Conservation (phyloP, 2,113 vertebrate species). For the Ondatra zibethicus region DNA sequence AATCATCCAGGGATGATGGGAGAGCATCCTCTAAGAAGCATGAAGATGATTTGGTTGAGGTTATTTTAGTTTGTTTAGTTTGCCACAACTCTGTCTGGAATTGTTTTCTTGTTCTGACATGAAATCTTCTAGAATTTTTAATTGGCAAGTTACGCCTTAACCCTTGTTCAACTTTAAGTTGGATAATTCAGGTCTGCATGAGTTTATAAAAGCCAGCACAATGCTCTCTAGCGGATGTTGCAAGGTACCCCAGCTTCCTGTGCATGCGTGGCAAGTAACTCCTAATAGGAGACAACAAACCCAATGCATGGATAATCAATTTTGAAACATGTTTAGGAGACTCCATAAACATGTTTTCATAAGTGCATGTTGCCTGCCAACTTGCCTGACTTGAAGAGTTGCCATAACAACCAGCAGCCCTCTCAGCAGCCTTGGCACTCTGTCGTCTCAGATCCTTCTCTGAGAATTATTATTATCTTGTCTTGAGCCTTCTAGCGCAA, state of each 20-base stretch:
- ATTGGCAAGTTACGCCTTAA: neutral
- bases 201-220: neutral
- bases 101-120: neutral
- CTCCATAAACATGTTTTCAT: conserved; percentile 66
- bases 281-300: conserved; percentile 66
- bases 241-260: conserved; percentile 35
- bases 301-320: conserved; percentile 69
- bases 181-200: neutral
- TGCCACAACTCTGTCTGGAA: neutral
- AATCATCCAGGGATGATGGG: neutral
- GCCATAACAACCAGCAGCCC: conserved; percentile 71
- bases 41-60: neutral
- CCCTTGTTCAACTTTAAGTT: conserved; percentile 25
- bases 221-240: neutral
- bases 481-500: conserved; percentile 53
- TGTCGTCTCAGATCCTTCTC: conserved; percentile 40
- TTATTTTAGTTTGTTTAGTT: conserved; percentile 23
- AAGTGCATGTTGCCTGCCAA: conserved; percentile 64
- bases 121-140: conserved; percentile 32
- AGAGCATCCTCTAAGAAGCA: conserved; percentile 28
- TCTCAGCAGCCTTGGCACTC: conserved; percentile 49
- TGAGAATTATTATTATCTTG: conserved; percentile 73
- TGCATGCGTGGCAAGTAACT: conserved; percentile 33
- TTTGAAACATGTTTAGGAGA: conserved; percentile 64
- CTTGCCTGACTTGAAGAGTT: conserved; percentile 70